Evolutionary conservation across 2,113 vertebrate species (phyloP).

Genomic region (Litocranius walleri): DNA sequence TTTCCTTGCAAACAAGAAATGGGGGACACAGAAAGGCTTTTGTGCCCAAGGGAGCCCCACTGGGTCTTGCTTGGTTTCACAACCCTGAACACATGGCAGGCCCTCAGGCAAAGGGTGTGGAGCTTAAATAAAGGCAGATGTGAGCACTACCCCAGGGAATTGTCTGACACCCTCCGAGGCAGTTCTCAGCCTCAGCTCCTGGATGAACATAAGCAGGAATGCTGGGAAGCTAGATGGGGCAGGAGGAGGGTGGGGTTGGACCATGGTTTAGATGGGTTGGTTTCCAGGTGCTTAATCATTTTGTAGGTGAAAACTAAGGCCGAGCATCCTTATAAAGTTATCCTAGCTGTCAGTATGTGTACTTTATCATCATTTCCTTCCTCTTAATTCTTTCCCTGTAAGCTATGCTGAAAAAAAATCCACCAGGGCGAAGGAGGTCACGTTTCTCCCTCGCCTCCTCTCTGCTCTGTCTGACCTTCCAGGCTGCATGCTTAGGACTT

Average conservation of each 20-base stretch:
- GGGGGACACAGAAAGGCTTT: not conserved
- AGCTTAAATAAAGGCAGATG: not conserved
- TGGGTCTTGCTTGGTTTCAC: not conserved
- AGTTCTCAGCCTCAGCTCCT: not conserved
- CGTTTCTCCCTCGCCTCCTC: fast-evolving
- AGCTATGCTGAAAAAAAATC: not conserved
- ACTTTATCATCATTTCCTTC: not conserved
- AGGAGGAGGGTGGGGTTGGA: not conserved
- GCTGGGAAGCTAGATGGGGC: not conserved
- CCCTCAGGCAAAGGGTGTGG: not conserved
- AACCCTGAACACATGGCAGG: not conserved
- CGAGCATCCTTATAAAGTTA: not conserved
- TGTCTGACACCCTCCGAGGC: not conserved
- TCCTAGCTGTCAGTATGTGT: not conserved
- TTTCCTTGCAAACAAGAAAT: not conserved
- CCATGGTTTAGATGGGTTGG: not conserved
- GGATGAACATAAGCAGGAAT: not conserved
- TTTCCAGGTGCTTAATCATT: not conserved
- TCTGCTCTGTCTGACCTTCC: not conserved
- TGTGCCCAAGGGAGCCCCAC: not conserved
- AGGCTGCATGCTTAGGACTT: not conserved
- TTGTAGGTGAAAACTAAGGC: not conserved
- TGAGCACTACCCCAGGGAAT: not conserved
- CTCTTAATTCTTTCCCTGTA: not conserved
- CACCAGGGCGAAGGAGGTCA: not conserved